Conservation (phyloP, 1,140 invertebrate genomes). For the Eupristina koningsbergeri region DNA sequence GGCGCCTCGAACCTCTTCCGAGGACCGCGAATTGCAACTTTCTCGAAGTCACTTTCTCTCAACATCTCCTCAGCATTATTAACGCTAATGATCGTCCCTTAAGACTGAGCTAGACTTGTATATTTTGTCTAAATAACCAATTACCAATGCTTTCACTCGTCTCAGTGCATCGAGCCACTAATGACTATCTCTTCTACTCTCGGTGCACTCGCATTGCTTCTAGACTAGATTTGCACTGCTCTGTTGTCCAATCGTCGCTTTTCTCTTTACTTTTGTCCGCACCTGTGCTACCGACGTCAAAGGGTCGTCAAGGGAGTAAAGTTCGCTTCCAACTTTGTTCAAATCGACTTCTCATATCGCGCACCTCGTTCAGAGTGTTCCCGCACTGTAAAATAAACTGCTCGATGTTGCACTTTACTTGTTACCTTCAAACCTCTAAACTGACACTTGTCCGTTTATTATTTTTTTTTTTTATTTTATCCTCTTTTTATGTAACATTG, state of each 20-base stretch:
- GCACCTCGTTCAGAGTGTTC: constrained; percentile 8
- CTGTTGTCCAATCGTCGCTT: background rate
- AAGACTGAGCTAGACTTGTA: too few relatives aligned
- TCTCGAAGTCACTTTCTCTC: too few relatives aligned
- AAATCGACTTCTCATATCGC: background rate
- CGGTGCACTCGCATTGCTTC: background rate
- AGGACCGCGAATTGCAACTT: background rate
- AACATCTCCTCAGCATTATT: too few relatives aligned
- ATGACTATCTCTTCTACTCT: background rate
- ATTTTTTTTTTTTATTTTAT: constrained; percentile 15
- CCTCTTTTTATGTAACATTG: constrained; percentile 25
- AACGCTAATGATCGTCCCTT: too few relatives aligned
- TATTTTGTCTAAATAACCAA: too few relatives aligned
- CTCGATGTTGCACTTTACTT: constrained; percentile 43
- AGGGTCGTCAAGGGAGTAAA: background rate
- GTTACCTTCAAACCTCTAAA: constrained; percentile 39
- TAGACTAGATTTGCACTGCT: background rate
- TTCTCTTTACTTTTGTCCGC: background rate
- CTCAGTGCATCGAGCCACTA: background rate
- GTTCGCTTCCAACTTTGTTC: background rate
- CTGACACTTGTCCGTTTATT: constrained; percentile 38
- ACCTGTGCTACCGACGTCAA: background rate
- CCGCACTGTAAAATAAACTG: constrained; percentile 39
- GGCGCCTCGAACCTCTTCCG: background rate
- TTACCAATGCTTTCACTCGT: too few relatives aligned